phyloP scores from a whole-genome alignment of 2,113 vertebrate species.

The Malurus cyaneus region DNA sequence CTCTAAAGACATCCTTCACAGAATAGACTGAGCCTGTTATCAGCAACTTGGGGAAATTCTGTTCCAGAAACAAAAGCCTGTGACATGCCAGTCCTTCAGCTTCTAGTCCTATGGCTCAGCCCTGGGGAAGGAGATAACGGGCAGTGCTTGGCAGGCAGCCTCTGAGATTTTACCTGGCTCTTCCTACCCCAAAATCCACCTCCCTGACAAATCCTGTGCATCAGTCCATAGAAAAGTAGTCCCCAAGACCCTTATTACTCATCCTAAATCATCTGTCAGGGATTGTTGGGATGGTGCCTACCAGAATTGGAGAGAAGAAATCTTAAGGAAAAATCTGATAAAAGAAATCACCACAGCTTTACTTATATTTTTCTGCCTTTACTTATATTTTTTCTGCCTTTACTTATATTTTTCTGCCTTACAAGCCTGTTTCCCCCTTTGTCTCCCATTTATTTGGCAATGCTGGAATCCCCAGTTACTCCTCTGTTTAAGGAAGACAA shows the following conservation, averaged over 20 bases:
- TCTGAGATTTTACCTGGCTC: background rate
- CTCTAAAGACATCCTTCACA: background rate
- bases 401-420: background rate
- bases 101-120: background rate
- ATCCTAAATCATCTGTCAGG: background rate
- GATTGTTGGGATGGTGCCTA: background rate
- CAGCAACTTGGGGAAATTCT: slow-evolving; percentile 12
- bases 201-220: background rate
- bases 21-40: slow-evolving; percentile 22
- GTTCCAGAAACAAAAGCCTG: slow-evolving; percentile 26
- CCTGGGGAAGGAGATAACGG: background rate
- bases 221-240: background rate
- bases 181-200: background rate
- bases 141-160: background rate
- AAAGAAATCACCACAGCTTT: background rate
- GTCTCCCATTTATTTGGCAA: background rate
- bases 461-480: background rate
- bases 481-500: background rate
- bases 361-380: background rate
- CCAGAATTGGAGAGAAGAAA: background rate
- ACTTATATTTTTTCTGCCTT: too few species aligned
- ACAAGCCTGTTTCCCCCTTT: background rate
- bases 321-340: background rate
- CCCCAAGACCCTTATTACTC: background rate
- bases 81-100: background rate